These are phyloP conservation scores for Onthophagus sagittarius DNA, from an alignment of 2,888 invertebrate species.

Conservation along the genomic window DNA sequence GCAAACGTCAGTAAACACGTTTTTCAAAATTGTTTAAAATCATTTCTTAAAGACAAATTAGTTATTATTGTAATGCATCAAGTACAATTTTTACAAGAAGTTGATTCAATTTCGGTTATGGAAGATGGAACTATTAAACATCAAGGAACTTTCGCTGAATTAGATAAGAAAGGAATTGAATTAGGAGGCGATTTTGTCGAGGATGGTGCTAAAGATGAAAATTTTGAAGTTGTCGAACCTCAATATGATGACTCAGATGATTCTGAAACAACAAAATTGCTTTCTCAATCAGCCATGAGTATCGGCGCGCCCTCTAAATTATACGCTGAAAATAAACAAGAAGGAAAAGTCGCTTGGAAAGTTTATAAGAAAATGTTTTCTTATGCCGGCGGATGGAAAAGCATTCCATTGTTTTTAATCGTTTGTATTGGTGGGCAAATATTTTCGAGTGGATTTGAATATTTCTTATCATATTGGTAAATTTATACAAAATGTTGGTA, in stretches of 20 bases:
- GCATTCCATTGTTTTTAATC: conserved; percentile 28
- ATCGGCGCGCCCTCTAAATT: conserved; percentile 8
- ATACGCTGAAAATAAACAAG: conserved; percentile 25
- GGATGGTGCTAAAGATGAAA: conserved; percentile 17
- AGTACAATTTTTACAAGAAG: conserved; percentile 53
- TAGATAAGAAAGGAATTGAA: conserved; percentile 14
- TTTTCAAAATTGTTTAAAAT: conserved; percentile 65
- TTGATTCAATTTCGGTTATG: conserved; percentile 53
- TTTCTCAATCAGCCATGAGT: conserved; percentile 1
- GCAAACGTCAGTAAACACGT: conserved; percentile 65
- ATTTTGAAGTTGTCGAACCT: neutral
- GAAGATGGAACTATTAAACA: conserved; percentile 48
- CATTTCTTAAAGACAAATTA: conserved; percentile 54
- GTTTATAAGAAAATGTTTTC: conserved; percentile 34
- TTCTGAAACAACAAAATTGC: conserved; percentile 16
- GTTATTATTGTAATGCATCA: conserved; percentile 64
- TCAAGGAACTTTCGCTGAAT: conserved; percentile 18
- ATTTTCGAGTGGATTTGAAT: conserved; percentile 30
- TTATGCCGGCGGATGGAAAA: conserved; percentile 33
- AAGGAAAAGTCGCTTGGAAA: conserved; percentile 32
- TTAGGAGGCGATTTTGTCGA: conserved; percentile 22
- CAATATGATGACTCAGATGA: conserved; percentile 9
- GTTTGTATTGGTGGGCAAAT: conserved; percentile 30
- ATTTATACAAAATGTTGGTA: neutral
- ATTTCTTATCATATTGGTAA: conserved; percentile 31